These are phyloP conservation scores for Hirtodrosophila trivittata DNA, from an alignment of 2,888 invertebrate genomes.

Conservation along the genomic window DNA sequence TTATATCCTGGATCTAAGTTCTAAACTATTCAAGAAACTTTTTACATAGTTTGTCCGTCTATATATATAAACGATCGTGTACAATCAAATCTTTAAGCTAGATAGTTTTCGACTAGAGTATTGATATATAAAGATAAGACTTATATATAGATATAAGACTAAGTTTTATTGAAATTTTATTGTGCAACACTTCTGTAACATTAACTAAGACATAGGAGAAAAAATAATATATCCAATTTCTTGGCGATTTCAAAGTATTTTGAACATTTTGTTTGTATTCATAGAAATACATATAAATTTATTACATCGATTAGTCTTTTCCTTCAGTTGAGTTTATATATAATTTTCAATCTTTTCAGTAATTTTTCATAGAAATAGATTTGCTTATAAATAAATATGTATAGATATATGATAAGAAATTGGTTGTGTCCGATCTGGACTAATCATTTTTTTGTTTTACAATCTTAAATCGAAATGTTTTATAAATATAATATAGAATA, in stretches of 20 bases:
- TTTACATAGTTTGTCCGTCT: too few species aligned
- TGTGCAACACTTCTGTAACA: background rate
- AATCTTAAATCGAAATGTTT: constrained; percentile 14
- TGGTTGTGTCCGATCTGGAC: background rate
- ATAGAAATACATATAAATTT: background rate
- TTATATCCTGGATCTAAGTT: too few species aligned
- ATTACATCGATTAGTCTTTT: too few species aligned
- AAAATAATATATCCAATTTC: too few species aligned
- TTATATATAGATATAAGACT: too few species aligned
- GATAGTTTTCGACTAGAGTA: too few species aligned
- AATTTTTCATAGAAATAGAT: constrained; percentile 2
- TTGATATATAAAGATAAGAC: too few species aligned
- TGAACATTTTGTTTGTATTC: background rate
- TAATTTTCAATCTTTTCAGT: constrained; percentile 1
- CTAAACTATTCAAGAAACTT: too few species aligned
- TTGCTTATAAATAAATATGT: constrained; percentile 5
- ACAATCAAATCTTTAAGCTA: too few species aligned
- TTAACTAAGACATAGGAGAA: too few species aligned
- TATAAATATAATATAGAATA: constrained; percentile 23
- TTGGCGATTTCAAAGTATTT: too few species aligned
- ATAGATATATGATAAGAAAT: background rate
- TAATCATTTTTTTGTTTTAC: background rate
- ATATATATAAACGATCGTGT: too few species aligned
- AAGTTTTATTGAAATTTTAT: background rate
- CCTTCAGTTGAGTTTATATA: background rate